Evolutionary conservation across 2,888 invertebrate genomes (phyloP), one percentile per base, ranked within the genome.

Genomic region (Ditylenchus weischeri): DNA sequence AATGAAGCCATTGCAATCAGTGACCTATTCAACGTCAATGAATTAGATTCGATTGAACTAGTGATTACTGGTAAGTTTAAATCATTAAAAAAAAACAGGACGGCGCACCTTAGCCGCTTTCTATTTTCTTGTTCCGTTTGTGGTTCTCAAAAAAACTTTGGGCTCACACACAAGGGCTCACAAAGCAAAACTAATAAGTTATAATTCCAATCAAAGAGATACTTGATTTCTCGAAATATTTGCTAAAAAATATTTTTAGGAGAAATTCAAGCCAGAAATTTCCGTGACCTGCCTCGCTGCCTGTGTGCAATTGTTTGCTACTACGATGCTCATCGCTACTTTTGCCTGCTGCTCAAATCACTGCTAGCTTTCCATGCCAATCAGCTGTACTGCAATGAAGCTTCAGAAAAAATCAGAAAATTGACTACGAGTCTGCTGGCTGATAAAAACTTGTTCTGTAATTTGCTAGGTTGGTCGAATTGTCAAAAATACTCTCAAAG

Each of bases 291-390:
- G 8, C 68, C 70, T 29, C 66, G 78, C 43, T 76, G 76, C 11
- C 69, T 78, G 11, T 66, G 75, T 35, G 75, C 76, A 11, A 76
- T 78, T 15, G 68, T 75, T n/a, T 78, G 78, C 65, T 78, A 78
- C 58, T 78, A 78, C 68, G 76, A 78, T 60, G 72, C 74, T 29
- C 78, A 77, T 51, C 63, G 75, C 57, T 65, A 73, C 36, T 47
- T 63, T 19, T 61, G 49, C 13, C 18, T 50, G 5, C 48, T 67
- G 11, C 62, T 75, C 23, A 49, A 66, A 48, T 59, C 65, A 62
- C 62, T 69, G 35, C 47, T 69, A 38, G 35, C 59, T 35, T 59
- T 36, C n/a, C 43, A 59, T 59, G 59, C 43, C 36, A 38, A 59
- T 43, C 59, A 38, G 8, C 59, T 59, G 43, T 36, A 38, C 8